These are phyloP conservation scores for Zaprionus camerounensis DNA, from an alignment of 1,140 invertebrate species.

Conservation along the genomic window DNA sequence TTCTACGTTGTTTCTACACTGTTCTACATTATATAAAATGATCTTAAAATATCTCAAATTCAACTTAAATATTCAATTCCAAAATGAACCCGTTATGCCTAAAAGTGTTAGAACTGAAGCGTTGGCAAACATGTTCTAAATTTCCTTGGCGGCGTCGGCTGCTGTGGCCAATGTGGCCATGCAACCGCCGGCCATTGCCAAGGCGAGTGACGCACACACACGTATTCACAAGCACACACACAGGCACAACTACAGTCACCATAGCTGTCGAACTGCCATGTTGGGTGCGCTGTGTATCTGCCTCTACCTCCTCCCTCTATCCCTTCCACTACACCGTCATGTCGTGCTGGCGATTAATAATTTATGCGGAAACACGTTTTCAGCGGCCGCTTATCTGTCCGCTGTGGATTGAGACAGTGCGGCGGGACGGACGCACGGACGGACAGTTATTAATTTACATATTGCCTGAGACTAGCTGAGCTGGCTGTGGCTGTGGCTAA, in stretches of 20 bases:
- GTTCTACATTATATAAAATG: no score
- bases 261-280: conserved; percentile 35
- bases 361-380: conserved; percentile 80
- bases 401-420: conserved; percentile 21
- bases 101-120: neutral
- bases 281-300: conserved; percentile 11
- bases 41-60: no score
- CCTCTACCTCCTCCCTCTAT: neutral
- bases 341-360: conserved; percentile 60
- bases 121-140: neutral
- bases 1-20: no score
- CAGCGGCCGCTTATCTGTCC: conserved; percentile 60
- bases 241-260: conserved; percentile 4
- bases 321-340: neutral
- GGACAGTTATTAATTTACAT: conserved; percentile 60
- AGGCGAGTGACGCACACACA: conserved; percentile 6
- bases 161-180: neutral
- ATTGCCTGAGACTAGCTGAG: conserved; percentile 50
- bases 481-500: conserved; percentile 12
- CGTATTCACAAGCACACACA: neutral
- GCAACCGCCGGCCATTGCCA: conserved; percentile 22
- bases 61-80: no score
- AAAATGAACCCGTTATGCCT: no score
- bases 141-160: conserved; percentile 1
- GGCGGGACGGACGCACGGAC: conserved; percentile 1